Base-by-base conservation (phyloP, 2,888 invertebrate species). In the Heteromyza rotundicornis region DNA sequence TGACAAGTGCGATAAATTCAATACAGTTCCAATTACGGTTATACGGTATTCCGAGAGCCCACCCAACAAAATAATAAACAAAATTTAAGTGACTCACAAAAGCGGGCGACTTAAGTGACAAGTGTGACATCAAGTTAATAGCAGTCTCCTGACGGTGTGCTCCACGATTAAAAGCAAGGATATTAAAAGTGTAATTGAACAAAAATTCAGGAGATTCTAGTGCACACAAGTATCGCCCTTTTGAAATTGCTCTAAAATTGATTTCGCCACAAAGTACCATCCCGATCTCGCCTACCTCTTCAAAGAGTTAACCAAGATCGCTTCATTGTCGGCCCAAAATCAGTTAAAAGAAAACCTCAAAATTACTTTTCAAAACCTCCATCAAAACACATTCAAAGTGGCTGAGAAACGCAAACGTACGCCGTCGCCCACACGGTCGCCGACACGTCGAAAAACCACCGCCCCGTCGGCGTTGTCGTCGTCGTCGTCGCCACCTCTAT, bases 321-420 rank as follows among this genome's bases (percentile, higher is more conserved):
- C 5, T 5, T 12, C 32, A 32, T 12, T 32, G 32, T n/a, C n/a
- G n/a, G n/a, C n/a, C n/a, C n/a, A n/a, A n/a, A 40, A 40, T 14
- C 3, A 40, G 10, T 40, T 50, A 24, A 52, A n/a, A 27, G 14
- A n/a, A 24, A 52, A 24, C 16, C 23, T 17, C 57, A 63, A 47
- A 52, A 63, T 63, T 63, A 63, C 63, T 57, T 60, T 52, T 17
- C 57, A 27, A 47, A 57, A 56, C 2, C n/a, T 49, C 14, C 12
- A n/a, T 16, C 16, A 14, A 44, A 59, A 64, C 69, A 68, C 68
- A 68, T 59, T 73, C 77, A 82, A 80, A 80, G 82, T 81, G 81
- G 81, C 82, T 75, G 81, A 82, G 67, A 82, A 82, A 82, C 75
- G 80, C 67, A 82, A 81, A 65, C 76, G 78, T 66, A 72, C 80